Conservation (phyloP, 2,113 vertebrate genomes). For the Silurus glanis region DNA sequence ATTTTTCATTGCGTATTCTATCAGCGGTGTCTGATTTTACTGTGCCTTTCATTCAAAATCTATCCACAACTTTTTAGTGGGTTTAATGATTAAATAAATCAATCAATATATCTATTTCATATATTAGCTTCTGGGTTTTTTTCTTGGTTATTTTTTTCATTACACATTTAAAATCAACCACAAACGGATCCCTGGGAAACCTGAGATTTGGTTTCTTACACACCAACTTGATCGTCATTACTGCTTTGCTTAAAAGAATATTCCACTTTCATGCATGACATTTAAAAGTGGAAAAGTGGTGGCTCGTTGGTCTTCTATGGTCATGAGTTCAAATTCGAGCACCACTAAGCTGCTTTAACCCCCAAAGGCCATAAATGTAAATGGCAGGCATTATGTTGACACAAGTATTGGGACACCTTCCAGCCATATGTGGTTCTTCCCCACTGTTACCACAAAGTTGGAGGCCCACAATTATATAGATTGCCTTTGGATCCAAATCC, state of each 20-base stretch:
- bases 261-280: not conserved
- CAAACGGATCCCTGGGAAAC: not conserved
- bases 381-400: too few relatives aligned
- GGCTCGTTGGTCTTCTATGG: not conserved
- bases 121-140: slow-evolving; percentile 38
- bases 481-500: too few relatives aligned
- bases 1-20: slow-evolving; percentile 85
- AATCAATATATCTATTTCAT: slow-evolving; percentile 61
- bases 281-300: not conserved
- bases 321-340: too few relatives aligned
- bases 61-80: slow-evolving; percentile 95
- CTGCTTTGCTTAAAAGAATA: not conserved
- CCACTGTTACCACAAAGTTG: too few relatives aligned
- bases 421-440: too few relatives aligned
- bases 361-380: too few relatives aligned
- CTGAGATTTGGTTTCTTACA: not conserved
- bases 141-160: not conserved
- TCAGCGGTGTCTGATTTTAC: slow-evolving; percentile 97
- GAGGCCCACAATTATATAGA: too few relatives aligned
- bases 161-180: not conserved
- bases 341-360: too few relatives aligned
- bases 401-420: too few relatives aligned
- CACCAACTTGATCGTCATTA: too few relatives aligned
- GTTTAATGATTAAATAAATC: slow-evolving; percentile 91
- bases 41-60: slow-evolving; percentile 96